phyloP scores from a whole-genome alignment of 2,888 invertebrate species.

The Erynnis tages region DNA sequence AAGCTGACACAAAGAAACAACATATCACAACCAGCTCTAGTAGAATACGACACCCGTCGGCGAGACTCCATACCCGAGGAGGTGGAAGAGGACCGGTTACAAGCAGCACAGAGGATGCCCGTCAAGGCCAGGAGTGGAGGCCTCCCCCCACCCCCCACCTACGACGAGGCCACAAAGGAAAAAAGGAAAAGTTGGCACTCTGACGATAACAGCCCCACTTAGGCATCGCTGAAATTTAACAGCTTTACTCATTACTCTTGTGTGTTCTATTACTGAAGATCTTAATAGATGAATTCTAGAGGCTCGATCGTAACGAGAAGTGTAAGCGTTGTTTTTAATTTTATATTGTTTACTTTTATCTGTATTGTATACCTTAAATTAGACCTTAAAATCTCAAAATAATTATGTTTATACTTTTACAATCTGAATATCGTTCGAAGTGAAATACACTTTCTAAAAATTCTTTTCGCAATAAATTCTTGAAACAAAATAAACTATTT shows the following conservation, averaged over 20 bases:
- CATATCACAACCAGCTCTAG: slow-evolving; percentile 82
- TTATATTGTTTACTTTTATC: slow-evolving; percentile 8
- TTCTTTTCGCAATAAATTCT: no score
- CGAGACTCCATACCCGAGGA: slow-evolving; percentile 85
- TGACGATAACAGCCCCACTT: slow-evolving; percentile 73
- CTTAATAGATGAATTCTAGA: background rate
- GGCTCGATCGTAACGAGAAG: background rate
- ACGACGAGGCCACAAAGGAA: slow-evolving; percentile 67
- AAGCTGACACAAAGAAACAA: slow-evolving; percentile 82
- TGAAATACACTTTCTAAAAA: no score
- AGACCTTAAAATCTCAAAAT: no score
- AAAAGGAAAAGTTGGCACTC: slow-evolving; percentile 78
- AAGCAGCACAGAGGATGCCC: slow-evolving; percentile 49
- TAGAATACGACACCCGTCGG: slow-evolving; percentile 79
- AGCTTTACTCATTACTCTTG: background rate
- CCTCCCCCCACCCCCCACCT: slow-evolving; percentile 65
- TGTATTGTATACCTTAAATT: no score
- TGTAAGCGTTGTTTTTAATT: slow-evolving; percentile 5
- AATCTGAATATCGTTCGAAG: no score
- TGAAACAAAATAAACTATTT: no score
- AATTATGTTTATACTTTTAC: no score
- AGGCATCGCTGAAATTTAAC: no score
- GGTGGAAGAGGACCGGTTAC: slow-evolving; percentile 69
- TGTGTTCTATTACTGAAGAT: background rate
- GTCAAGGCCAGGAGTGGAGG: slow-evolving; percentile 65